phyloP scores from a whole-genome alignment of 2,113 vertebrate genomes.

The Herpetotheres cachinnans region DNA sequence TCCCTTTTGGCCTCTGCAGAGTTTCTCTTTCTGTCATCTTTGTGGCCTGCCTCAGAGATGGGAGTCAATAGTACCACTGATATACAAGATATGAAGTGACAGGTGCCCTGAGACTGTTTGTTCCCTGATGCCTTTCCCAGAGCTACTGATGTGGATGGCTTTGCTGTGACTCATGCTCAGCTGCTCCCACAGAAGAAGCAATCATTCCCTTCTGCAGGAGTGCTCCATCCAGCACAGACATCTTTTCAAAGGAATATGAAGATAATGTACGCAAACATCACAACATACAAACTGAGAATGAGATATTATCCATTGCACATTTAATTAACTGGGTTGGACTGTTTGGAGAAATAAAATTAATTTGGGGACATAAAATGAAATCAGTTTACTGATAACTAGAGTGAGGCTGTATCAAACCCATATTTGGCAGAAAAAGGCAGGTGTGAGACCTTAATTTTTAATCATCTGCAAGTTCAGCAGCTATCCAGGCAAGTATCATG shows the following conservation, averaged over 20 bases:
- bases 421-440: neutral
- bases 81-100: neutral
- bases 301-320: neutral
- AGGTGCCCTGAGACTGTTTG: neutral
- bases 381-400: neutral
- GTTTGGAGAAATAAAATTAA: neutral
- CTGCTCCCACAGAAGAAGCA: neutral
- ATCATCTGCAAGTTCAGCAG: neutral
- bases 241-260: neutral
- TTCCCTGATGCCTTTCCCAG: neutral
- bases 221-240: neutral
- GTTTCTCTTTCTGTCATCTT: neutral
- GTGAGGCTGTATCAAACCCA: accelerated
- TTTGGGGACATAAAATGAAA: neutral
- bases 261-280: neutral
- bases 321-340: neutral
- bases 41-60: neutral
- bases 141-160: neutral
- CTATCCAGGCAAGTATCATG: neutral
- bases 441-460: neutral
- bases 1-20: neutral
- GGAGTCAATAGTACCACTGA: neutral
- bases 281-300: neutral
- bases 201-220: neutral
- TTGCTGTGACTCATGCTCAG: neutral